Base-by-base conservation (phyloP, 2,113 vertebrate genomes). In the Melanerpes formicivorus region DNA sequence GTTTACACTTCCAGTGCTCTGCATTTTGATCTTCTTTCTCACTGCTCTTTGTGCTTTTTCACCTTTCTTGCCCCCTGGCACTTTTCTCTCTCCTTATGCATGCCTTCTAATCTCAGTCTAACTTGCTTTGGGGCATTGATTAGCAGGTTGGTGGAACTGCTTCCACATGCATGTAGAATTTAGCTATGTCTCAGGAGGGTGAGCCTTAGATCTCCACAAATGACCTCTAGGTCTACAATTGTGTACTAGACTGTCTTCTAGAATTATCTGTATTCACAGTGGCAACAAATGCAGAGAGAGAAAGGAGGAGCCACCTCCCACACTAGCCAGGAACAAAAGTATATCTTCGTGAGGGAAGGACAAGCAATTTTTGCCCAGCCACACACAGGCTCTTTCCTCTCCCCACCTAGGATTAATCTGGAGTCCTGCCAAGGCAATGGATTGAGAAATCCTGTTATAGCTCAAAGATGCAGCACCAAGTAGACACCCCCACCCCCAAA, bases 291-390 rank as follows among this genome's bases (percentile, higher is more conserved):
- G n/a, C 40, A 59, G 78, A 50, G 71, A 50, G 71, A 48, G 55
- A 80, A 80, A 90, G 78, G 63, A 87, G 74, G 11, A 92, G 74
- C 59, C 86, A 70, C 63, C 63, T 95, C 77, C 86, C 56, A 88
- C 74, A 32, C 26, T 75, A 21, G 19, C 50, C 83, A 81, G 75
- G 46, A 84, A 81, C 32, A 75, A 92, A 78, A 7, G 2, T 3
- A 0, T 66, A 72, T 79, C 83, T 94, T 65, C 66, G 46, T 1
- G 5, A 79, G 63, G 46, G 70, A 88, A 84, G 74, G 66, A 66
- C 59, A 66, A 79, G 16, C 14, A 59, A 70, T 55, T 86, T 93
- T 32, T 62, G 77, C 73, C 54, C 80, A 59, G 58, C 58, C 58
- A 48, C 54, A 58, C 1, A 58, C 1, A 3, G 63, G 40, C 77